Conservation (phyloP, 2,888 invertebrate species). For the Copidosoma aretas region DNA sequence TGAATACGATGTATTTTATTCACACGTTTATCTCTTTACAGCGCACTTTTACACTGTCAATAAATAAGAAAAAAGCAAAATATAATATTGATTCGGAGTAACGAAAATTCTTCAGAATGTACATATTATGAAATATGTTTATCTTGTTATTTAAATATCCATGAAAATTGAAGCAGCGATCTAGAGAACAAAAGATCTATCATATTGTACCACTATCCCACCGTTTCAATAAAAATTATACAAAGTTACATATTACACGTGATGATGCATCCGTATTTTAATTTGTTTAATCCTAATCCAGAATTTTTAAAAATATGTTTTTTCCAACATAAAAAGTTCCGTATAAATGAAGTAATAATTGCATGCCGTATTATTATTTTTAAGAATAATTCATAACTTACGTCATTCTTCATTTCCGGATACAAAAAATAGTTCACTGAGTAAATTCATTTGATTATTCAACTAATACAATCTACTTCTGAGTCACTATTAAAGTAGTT, state of each 20-base stretch:
- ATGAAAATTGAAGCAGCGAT: constrained; percentile 6
- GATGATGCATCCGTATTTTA: neutral
- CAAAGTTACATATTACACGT: constrained; percentile 9
- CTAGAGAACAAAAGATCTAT: constrained; percentile 34
- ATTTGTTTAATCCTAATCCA: neutral
- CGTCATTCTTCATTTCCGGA: too few relatives aligned
- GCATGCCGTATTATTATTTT: too few relatives aligned
- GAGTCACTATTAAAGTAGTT: neutral
- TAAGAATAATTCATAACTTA: neutral
- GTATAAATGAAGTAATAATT: too few relatives aligned
- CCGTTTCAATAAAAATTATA: constrained; percentile 34
- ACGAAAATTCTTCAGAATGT: constrained; percentile 16
- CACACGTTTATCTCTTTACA: constrained; percentile 17
- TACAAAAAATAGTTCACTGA: too few relatives aligned
- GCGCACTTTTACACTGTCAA: constrained; percentile 32
- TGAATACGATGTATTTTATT: constrained; percentile 12
- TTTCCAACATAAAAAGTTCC: too few relatives aligned
- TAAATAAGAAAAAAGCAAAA: neutral
- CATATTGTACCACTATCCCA: constrained; percentile 31
- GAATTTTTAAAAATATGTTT: too few relatives aligned
- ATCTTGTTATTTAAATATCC: constrained; percentile 28
- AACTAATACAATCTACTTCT: neutral
- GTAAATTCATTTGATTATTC: too few relatives aligned
- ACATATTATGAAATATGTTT: constrained; percentile 26
- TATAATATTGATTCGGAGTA: constrained; percentile 14